Evolutionary conservation across 35 echinoderm and acorn worm species (phyloP).

Genomic region (Ophioderma brevispina): DNA sequence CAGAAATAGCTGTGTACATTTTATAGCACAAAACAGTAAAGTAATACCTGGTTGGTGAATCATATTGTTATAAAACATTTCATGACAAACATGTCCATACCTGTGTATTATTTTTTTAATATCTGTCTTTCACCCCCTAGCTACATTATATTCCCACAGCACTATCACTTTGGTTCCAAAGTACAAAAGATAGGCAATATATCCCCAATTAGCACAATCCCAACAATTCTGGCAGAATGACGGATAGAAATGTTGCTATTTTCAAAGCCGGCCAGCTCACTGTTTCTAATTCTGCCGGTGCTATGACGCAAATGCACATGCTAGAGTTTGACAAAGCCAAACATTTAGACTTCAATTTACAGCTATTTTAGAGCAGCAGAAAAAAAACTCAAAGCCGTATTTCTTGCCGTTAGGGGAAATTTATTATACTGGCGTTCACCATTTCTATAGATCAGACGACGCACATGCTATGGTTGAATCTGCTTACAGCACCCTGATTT

Average conservation of each 20-base stretch:
- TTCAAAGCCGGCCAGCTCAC: not conserved
- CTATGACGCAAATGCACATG: not conserved
- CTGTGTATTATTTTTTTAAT: too few relatives aligned
- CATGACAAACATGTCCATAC: too few relatives aligned
- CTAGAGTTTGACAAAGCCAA: not conserved
- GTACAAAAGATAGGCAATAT: not conserved
- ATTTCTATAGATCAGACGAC: not conserved
- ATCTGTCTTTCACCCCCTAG: too few relatives aligned
- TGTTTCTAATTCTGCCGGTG: not conserved
- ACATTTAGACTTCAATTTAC: not conserved
- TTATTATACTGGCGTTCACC: not conserved
- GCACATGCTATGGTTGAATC: not conserved
- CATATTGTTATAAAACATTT: too few relatives aligned
- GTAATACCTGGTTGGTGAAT: too few relatives aligned
- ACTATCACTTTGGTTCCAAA: not conserved
- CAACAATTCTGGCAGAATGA: not conserved
- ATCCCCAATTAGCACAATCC: not conserved
- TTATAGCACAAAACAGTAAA: too few relatives aligned
- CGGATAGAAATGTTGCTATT: not conserved
- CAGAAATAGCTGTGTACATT: too few relatives aligned
- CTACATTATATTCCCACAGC: not conserved
- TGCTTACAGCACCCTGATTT: not conserved
- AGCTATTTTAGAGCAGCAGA: not conserved
- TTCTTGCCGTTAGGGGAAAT: not conserved
- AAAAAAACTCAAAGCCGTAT: not conserved